Evolutionary conservation across 2,797 vertebrate genomes (phyloP).

Genomic region (Cryptoblepharus egeriae): DNA sequence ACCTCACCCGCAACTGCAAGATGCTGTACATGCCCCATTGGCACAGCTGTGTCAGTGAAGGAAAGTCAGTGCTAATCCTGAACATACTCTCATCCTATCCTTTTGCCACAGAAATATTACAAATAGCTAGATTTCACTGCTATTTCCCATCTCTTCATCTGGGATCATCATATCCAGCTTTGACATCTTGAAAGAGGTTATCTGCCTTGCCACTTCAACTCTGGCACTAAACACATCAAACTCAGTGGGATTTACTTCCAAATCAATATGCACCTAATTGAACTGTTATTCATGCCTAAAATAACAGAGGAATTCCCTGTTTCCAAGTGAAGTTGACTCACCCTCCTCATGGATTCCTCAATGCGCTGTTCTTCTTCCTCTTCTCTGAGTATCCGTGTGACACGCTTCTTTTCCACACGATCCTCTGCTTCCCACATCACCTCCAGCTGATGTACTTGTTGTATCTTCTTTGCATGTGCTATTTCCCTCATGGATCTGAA

Average conservation of each 20-base stretch:
- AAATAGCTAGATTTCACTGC: background rate
- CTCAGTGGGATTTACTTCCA: background rate
- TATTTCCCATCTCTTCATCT: no score
- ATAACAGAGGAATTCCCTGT: background rate
- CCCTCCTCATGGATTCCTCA: constrained; percentile 81
- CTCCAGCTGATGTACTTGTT: constrained; percentile 68
- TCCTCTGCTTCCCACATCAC: constrained; percentile 75
- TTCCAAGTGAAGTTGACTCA: constrained; percentile 35
- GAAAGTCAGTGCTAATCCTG: background rate
- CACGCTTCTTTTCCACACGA: constrained; percentile 70
- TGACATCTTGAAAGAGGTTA: background rate
- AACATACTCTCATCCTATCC: background rate
- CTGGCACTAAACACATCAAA: background rate
- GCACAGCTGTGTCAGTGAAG: no score
- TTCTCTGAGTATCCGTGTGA: constrained; percentile 76
- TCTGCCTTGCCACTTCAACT: background rate
- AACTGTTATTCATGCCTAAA: background rate
- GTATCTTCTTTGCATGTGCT: constrained; percentile 66
- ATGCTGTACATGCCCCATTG: no score
- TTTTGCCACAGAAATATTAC: background rate
- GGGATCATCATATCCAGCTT: background rate
- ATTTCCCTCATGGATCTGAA: constrained; percentile 1
- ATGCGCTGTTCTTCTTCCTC: constrained; percentile 79
- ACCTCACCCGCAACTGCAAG: no score
- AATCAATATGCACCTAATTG: background rate